Base-by-base conservation (phyloP, 1,140 invertebrate genomes). In the Caerostris extrusa region DNA sequence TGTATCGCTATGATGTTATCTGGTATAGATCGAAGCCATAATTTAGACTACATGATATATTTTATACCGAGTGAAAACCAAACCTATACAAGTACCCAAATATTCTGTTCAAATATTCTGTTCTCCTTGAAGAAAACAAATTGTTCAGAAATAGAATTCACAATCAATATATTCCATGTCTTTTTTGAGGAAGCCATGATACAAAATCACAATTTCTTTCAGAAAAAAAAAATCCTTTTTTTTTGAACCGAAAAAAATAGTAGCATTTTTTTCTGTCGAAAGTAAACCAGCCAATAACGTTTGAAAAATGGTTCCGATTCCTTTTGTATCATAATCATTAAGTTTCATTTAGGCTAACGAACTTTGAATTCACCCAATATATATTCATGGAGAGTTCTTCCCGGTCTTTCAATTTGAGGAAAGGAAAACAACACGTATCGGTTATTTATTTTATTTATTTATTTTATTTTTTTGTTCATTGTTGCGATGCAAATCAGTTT, bases 321-420 rank as follows among this genome's bases (percentile, higher is more conserved):
- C 71, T 77, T 77, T 77, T 77, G 71, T 77, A 77, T 34, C 71
- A 53, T 77, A 77, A 77, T 77, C 71, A 77, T 77, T 77, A 77
- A 77, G 71, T 77, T 77, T 77, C 71, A 77, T 77, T 77, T 77
- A 77, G 14, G 50, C 71, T 12, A 77, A 14, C 50, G 34, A 53
- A 12, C 19, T 50, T 10, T 53, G 71, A 77, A 77, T 77, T 77
- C 71, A 50, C 34, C 71, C 71, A 12, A 77, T 77, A 53, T 34
- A 1, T 34, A 77, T 77, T 77, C 71, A 1, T 5, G 5, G 10
- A 34, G 34, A 77, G 12, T 12, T 53, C n/a, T 34, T 77, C 34
- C 34, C 34, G 19, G 34, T 50, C 34, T n/a, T 8, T 14, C 71
- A 19, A 77, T 50, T 77, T 77, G 50, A 8, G 34, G 71, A 34